phyloP scores from a whole-genome alignment of 2,113 vertebrate species.

The Anhinga anhinga region DNA sequence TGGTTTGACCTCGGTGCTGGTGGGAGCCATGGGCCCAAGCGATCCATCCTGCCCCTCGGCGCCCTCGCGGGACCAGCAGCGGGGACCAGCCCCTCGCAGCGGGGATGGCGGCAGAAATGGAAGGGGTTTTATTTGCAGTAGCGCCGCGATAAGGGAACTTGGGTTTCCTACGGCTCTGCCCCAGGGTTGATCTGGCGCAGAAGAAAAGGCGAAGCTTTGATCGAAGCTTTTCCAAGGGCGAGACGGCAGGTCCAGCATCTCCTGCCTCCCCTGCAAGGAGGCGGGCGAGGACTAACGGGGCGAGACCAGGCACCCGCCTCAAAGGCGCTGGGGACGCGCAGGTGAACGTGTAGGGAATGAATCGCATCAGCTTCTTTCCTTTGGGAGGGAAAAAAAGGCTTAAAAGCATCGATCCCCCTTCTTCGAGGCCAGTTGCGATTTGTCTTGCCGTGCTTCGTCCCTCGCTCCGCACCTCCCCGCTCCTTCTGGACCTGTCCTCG shows the following conservation, averaged over 20 bases:
- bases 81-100: neutral
- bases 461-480: neutral
- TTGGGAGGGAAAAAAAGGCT: neutral
- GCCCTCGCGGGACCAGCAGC: rapidly evolving
- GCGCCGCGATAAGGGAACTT: neutral
- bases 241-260: rapidly evolving
- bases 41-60: rapidly evolving
- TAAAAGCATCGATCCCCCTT: neutral
- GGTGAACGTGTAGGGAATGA: neutral
- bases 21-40: neutral
- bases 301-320: neutral
- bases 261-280: rapidly evolving
- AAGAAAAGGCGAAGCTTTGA: neutral
- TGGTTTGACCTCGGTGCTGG: neutral
- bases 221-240: neutral
- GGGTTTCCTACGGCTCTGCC: neutral
- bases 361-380: neutral
- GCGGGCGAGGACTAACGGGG: neutral
- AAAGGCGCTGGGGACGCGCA: neutral
- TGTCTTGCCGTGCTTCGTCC: neutral
- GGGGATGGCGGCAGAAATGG: neutral
- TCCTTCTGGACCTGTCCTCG: neutral
- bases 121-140: neutral
- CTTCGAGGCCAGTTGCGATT: neutral
- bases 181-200: neutral